Percentiles rank a stretch among this genome's conserved stretches.
These are phyloP conservation scores for Entomyzon cyanotis DNA, from an alignment of 2,113 vertebrate genomes.

Conservation along the genomic window DNA sequence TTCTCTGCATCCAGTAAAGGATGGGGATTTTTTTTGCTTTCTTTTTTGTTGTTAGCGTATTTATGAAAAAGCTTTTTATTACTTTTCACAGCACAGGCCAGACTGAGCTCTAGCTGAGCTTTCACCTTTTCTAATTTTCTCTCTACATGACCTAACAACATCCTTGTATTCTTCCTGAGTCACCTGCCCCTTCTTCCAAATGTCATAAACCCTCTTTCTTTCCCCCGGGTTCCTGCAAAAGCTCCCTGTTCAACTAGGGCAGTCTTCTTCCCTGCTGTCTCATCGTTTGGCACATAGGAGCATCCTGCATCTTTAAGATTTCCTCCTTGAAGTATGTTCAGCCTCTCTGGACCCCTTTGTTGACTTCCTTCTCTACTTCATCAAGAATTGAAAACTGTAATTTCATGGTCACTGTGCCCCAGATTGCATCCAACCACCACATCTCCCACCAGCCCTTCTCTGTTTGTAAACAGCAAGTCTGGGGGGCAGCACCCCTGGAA, in stretches of 20 bases:
- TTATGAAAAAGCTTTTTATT: neutral
- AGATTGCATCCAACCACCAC: neutral
- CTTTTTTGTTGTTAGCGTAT: neutral
- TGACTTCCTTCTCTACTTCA: neutral
- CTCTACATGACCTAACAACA: neutral
- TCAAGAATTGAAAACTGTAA: neutral
- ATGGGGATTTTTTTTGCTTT: neutral
- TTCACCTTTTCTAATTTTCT: neutral
- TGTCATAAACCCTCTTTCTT: neutral
- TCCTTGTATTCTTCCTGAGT: neutral
- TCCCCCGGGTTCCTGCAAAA: neutral
- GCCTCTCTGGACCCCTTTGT: neutral
- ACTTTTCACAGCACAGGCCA: neutral
- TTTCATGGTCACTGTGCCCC: neutral
- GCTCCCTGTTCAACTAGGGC: neutral
- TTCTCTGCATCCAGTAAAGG: neutral
- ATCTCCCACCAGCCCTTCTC: neutral
- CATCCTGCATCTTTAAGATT: neutral
- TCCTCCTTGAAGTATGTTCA: neutral
- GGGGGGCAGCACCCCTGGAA: neutral
- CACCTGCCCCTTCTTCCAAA: neutral
- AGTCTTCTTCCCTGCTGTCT: fast-evolving
- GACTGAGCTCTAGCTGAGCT: neutral
- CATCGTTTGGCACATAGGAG: neutral
- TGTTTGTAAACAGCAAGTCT: neutral